These are phyloP conservation scores for Edolisoma coerulescens DNA, from an alignment of 2,113 vertebrate genomes.

Conservation along the genomic window DNA sequence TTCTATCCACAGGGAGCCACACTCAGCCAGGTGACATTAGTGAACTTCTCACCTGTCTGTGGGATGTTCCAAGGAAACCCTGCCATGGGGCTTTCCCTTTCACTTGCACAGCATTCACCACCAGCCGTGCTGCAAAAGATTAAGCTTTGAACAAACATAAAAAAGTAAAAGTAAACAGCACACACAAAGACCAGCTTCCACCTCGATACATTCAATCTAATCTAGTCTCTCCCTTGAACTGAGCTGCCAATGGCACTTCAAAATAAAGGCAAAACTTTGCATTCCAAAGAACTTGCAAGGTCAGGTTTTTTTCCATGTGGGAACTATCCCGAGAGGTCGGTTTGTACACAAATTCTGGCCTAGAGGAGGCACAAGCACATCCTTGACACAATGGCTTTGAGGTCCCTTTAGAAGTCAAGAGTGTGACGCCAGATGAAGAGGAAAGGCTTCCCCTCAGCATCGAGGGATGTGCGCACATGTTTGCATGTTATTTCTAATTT, in stretches of 20 bases:
- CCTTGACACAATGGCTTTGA: not conserved
- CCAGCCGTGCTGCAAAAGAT: not conserved
- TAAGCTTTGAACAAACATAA: conserved; percentile 12
- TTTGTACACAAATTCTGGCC: not conserved
- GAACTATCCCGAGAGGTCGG: not conserved
- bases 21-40: not conserved
- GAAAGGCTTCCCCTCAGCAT: not conserved
- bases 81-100: not conserved
- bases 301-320: not conserved
- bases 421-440: accelerated
- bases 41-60: not conserved
- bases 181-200: conserved; percentile 20
- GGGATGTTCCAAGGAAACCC: not conserved
- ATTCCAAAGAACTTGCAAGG: not conserved
- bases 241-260: not conserved
- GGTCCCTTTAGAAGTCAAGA: not conserved
- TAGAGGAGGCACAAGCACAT: not conserved
- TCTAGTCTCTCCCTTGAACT: not conserved
- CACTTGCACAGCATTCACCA: not conserved
- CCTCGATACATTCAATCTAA: not conserved
- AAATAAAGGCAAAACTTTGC: not conserved
- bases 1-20: not conserved
- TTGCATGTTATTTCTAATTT: not conserved
- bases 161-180: conserved; percentile 18
- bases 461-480: accelerated